These are phyloP conservation scores for Mohoua ochrocephala DNA, from an alignment of 2,113 vertebrate genomes.

Conservation along the genomic window DNA sequence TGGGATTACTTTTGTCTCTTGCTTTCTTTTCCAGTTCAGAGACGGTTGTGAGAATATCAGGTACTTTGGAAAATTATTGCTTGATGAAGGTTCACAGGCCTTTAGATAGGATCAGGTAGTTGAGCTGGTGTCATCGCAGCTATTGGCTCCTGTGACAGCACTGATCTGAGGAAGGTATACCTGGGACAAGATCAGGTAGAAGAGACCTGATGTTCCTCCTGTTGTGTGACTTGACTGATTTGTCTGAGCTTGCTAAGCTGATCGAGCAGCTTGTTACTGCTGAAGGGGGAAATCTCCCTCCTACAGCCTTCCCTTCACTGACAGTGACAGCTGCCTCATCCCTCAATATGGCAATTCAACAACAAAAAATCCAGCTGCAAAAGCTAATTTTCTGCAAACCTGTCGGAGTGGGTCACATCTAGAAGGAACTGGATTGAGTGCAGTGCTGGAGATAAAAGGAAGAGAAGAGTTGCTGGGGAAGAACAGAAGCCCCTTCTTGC, in stretches of 20 bases:
- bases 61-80: background rate
- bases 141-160: background rate
- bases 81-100: background rate
- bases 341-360: background rate
- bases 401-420: background rate
- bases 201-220: background rate
- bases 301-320: background rate
- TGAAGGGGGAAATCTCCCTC: background rate
- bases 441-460: background rate
- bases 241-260: constrained; percentile 1
- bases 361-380: background rate
- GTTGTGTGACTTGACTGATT: background rate
- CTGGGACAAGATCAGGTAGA: background rate
- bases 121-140: background rate
- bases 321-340: background rate
- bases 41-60: background rate
- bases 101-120: background rate
- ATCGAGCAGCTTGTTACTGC: background rate
- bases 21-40: background rate
- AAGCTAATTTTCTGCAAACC: background rate
- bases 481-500: background rate
- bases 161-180: background rate
- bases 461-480: background rate
- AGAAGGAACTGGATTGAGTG: background rate
- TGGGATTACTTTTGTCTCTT: background rate